Percentiles rank a stretch among this genome's conserved stretches.
Conservation (phyloP, 2,113 vertebrate species). For the Chaetops frenatus region DNA sequence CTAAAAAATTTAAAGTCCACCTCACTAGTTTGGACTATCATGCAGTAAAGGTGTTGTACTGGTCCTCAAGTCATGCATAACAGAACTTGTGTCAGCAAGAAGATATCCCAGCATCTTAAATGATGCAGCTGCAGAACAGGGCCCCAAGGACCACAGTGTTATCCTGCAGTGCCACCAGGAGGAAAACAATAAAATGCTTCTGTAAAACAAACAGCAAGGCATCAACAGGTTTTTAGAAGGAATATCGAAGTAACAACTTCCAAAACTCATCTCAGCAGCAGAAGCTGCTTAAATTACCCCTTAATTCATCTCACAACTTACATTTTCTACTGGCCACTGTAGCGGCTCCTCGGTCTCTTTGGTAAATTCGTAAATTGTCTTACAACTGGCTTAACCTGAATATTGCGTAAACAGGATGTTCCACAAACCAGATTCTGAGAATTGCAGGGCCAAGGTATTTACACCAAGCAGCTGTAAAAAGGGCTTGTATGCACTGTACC, state of each 20-base stretch:
- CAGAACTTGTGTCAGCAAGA: not conserved
- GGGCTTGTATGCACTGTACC: no score
- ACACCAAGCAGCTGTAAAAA: no score
- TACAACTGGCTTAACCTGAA: not conserved
- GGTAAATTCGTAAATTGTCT: not conserved
- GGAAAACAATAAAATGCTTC: slow-evolving; percentile 7
- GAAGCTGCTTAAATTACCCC: not conserved
- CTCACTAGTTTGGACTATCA: not conserved
- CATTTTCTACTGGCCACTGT: not conserved
- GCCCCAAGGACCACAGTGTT: not conserved
- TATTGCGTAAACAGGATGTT: not conserved
- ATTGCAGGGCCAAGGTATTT: no score
- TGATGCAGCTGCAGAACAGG: not conserved
- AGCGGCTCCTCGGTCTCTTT: not conserved
- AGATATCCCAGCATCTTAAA: not conserved
- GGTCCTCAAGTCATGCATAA: not conserved
- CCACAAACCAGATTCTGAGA: no score
- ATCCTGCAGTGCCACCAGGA: slow-evolving; percentile 26
- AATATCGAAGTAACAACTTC: not conserved
- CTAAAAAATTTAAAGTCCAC: not conserved
- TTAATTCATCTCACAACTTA: not conserved
- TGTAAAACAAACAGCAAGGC: not conserved
- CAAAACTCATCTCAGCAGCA: not conserved
- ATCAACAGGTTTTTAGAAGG: not conserved
- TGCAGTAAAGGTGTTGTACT: not conserved